These are phyloP conservation scores for Pedionomus torquatus DNA, from an alignment of 2,113 vertebrate genomes.

Conservation along the genomic window DNA sequence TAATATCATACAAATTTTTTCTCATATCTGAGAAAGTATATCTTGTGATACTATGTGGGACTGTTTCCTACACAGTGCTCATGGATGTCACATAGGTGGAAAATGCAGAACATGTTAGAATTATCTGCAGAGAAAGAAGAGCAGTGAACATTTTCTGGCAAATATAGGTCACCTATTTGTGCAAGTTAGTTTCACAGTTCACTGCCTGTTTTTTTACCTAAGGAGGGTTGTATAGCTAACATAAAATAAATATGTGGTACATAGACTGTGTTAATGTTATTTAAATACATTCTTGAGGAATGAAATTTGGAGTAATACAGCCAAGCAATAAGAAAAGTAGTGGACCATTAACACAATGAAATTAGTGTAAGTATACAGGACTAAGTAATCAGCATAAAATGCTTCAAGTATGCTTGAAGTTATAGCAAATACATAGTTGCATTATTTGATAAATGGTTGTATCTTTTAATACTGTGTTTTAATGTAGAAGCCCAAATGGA, in stretches of 20 bases:
- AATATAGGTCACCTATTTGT: constrained; percentile 36
- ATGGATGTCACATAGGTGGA: background rate
- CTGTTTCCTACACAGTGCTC: background rate
- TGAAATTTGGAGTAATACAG: background rate
- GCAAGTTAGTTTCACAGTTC: constrained; percentile 18
- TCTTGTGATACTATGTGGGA: background rate
- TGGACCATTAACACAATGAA: background rate
- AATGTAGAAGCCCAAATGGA: background rate
- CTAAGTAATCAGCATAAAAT: background rate
- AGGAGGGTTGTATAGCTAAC: background rate
- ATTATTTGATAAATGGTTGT: background rate
- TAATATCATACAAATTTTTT: background rate
- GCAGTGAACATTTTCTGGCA: background rate
- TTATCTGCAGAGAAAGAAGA: background rate
- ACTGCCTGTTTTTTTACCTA: background rate
- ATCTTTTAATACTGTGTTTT: background rate
- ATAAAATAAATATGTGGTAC: background rate
- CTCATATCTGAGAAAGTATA: background rate
- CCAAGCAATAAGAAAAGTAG: background rate
- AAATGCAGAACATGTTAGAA: background rate
- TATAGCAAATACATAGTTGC: background rate
- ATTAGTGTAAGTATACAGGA: background rate
- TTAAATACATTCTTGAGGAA: background rate
- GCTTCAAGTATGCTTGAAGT: background rate
- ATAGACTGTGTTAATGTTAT: background rate